These are phyloP conservation scores for Pissodes strobi DNA, from an alignment of 1,140 invertebrate species.

Conservation along the genomic window DNA sequence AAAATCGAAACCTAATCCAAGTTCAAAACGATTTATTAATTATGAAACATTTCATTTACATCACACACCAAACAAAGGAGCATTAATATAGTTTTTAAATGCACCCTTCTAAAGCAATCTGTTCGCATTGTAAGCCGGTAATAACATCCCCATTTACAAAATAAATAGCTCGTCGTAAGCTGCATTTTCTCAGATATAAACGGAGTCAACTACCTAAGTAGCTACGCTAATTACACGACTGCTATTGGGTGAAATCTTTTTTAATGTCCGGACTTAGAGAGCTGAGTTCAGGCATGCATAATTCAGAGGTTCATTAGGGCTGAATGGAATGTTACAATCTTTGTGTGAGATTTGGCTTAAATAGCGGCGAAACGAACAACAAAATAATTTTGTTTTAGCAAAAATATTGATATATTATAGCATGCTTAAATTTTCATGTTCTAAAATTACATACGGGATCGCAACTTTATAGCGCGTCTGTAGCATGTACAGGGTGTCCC, in stretches of 20 bases:
- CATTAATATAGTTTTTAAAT: conserved; percentile 24
- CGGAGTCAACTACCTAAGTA: conserved; percentile 35
- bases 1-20: too few relatives aligned
- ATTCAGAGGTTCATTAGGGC: conserved; percentile 29
- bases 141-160: conserved; percentile 32
- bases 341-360: neutral
- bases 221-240: conserved; percentile 38
- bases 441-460: too few relatives aligned
- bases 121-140: conserved; percentile 26
- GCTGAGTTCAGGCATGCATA: conserved; percentile 15
- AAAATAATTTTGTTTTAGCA: neutral
- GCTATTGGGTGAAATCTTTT: conserved; percentile 44
- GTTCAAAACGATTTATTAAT: too few relatives aligned
- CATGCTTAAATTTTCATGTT: too few relatives aligned
- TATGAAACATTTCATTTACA: conserved; percentile 10
- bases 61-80: conserved; percentile 3
- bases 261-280: conserved; percentile 30
- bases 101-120: conserved; percentile 15
- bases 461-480: too few relatives aligned
- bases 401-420: too few relatives aligned
- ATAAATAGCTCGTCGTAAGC: conserved; percentile 29
- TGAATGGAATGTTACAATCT: conserved; percentile 21
- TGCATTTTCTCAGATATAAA: conserved; percentile 31
- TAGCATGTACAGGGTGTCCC: too few relatives aligned
- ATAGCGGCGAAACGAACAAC: neutral